phyloP scores from a whole-genome alignment of 2,797 vertebrate genomes.

The Pygocentrus nattereri region DNA sequence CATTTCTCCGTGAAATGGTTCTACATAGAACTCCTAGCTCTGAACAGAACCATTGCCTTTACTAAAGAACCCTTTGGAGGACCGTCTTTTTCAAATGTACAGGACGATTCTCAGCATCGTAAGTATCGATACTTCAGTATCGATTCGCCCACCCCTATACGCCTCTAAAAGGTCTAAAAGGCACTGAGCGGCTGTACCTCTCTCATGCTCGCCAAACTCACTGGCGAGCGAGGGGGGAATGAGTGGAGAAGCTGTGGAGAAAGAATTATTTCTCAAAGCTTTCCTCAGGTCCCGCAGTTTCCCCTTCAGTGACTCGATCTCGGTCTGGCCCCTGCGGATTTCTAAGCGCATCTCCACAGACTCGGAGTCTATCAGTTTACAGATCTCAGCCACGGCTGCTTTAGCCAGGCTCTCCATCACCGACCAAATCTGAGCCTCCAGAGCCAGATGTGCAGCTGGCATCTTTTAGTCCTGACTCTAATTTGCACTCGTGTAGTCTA shows the following conservation, averaged over 20 bases:
- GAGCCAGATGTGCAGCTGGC: constrained; percentile 30
- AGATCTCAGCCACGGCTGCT: constrained; percentile 54
- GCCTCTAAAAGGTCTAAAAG: not conserved
- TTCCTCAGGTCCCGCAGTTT: constrained; percentile 47
- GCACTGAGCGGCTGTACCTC: not conserved
- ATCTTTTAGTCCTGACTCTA: not conserved
- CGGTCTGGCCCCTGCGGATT: constrained; percentile 49
- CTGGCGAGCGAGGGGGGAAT: not conserved
- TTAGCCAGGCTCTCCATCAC: constrained; percentile 54
- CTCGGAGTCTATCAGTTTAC: constrained; percentile 47
- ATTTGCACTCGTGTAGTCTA: too few relatives aligned
- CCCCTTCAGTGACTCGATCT: constrained; percentile 50
- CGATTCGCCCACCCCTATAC: too few relatives aligned
- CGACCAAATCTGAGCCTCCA: constrained; percentile 52
- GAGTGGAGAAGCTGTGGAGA: not conserved
- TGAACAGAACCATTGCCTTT: too few relatives aligned
- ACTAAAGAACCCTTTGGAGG: too few relatives aligned
- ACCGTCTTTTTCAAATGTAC: too few relatives aligned
- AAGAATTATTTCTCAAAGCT: not conserved
- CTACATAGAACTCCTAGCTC: too few relatives aligned
- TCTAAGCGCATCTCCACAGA: constrained; percentile 52
- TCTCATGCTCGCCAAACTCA: not conserved
- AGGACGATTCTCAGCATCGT: too few relatives aligned
- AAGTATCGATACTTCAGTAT: too few relatives aligned
- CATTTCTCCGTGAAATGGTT: too few relatives aligned